Percentiles rank a stretch among this genome's conserved stretches.
Conservation (phyloP, 2,797 vertebrate species). For the Peromyscus nudipes region DNA sequence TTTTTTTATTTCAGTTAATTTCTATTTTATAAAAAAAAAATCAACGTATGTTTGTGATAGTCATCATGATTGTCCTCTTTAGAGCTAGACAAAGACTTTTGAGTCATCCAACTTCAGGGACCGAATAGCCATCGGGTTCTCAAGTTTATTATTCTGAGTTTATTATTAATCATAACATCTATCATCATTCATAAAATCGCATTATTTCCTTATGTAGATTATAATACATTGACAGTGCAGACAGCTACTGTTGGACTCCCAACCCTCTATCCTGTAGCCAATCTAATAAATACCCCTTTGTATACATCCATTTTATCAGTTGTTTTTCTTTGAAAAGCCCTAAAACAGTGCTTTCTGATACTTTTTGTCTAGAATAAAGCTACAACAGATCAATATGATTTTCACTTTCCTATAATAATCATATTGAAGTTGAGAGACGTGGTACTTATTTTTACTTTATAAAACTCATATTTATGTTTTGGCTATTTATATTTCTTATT, state of each 20-base stretch:
- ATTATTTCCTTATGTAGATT: neutral
- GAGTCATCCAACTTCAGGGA: neutral
- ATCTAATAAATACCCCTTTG: neutral
- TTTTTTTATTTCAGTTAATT: neutral
- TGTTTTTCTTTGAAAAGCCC: neutral
- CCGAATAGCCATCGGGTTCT: neutral
- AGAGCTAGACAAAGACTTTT: no score
- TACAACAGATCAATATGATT: neutral
- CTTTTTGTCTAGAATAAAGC: neutral
- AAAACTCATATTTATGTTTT: neutral
- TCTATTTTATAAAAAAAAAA: neutral
- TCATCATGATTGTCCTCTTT: neutral
- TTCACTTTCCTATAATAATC: neutral
- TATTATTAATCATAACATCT: neutral
- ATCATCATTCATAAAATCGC: neutral
- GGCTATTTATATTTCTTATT: neutral
- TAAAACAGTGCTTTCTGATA: neutral
- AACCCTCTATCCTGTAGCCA: neutral
- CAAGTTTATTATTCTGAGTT: neutral
- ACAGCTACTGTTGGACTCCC: neutral
- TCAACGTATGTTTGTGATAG: neutral
- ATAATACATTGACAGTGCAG: neutral
- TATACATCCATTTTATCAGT: neutral
- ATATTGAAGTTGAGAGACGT: neutral
- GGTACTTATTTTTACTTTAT: neutral